Percentiles rank a stretch among this genome's conserved stretches.
These are phyloP conservation scores for Proterorhinus semilunaris DNA, from an alignment of 2,113 vertebrate genomes.

Conservation along the genomic window DNA sequence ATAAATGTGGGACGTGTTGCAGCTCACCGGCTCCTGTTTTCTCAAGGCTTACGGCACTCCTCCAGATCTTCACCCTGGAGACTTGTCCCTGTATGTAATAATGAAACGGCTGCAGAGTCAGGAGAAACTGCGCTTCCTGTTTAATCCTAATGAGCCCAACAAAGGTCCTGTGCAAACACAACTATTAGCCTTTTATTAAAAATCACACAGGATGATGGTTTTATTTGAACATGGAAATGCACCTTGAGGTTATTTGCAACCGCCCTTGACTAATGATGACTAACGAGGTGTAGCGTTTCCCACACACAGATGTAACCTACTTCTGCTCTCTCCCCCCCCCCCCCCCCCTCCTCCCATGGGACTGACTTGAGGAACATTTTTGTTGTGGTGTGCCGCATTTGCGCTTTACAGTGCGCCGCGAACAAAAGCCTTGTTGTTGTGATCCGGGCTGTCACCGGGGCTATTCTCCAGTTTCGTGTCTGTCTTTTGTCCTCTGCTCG, in stretches of 20 bases:
- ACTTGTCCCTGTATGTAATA: slow-evolving; percentile 48
- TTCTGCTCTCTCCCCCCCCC: slow-evolving; percentile 15
- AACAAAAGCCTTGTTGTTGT: slow-evolving; percentile 12
- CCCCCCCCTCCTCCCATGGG: slow-evolving; percentile 13
- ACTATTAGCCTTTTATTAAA: slow-evolving; percentile 52
- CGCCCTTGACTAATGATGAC: slow-evolving; percentile 10
- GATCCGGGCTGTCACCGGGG: slow-evolving; percentile 42
- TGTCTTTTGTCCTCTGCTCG: slow-evolving; percentile 32
- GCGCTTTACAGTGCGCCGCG: slow-evolving; percentile 30
- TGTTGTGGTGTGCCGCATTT: slow-evolving; percentile 43
- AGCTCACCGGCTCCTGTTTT: slow-evolving; percentile 43
- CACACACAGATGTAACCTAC: slow-evolving; percentile 32
- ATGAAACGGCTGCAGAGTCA: slow-evolving; percentile 63
- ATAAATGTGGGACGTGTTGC: slow-evolving; percentile 35
- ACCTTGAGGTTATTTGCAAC: slow-evolving; percentile 19
- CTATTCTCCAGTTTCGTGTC: slow-evolving; percentile 30
- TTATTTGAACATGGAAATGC: slow-evolving; percentile 22
- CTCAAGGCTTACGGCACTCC: slow-evolving; percentile 44
- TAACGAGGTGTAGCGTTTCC: slow-evolving; percentile 9
- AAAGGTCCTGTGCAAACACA: slow-evolving; percentile 25
- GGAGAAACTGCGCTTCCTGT: slow-evolving; percentile 42
- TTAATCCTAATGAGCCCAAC: slow-evolving; percentile 56
- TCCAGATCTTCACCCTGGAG: slow-evolving; percentile 51
- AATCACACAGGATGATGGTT: slow-evolving; percentile 9
- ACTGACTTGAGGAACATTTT: slow-evolving; percentile 46